A percentile compares a stretch with the other conserved stretches of the same genome.
phyloP scores from a whole-genome alignment of 2,113 vertebrate species.

The Telmatochromis bifrenatus region DNA sequence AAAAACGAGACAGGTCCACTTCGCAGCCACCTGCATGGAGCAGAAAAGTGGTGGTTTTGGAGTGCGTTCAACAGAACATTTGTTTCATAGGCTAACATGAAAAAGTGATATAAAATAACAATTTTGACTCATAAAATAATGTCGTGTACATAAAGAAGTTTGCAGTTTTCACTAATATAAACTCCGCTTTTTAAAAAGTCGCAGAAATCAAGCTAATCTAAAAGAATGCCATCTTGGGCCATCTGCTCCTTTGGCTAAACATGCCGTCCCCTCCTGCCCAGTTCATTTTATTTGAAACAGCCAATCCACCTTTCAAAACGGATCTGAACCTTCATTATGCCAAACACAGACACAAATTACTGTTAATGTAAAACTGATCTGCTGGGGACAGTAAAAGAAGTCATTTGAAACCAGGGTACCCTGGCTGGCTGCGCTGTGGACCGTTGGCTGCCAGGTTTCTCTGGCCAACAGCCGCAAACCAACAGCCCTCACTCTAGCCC shows the following conservation, averaged over 20 bases:
- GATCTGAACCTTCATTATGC: neutral
- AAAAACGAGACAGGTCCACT: slow-evolving; percentile 97
- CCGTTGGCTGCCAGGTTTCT: slow-evolving; percentile 9
- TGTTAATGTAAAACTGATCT: slow-evolving; percentile 36
- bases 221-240: neutral
- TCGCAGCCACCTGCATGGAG: slow-evolving; percentile 86
- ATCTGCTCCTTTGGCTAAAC: slow-evolving; percentile 4
- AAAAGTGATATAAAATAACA: neutral
- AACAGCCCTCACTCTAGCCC: neutral
- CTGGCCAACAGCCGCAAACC: slow-evolving; percentile 7
- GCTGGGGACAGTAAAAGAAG: slow-evolving; percentile 30
- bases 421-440: neutral
- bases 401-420: slow-evolving; percentile 21
- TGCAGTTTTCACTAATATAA: neutral
- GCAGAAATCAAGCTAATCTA: neutral
- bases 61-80: neutral
- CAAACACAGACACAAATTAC: slow-evolving; percentile 16
- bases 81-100: neutral
- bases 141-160: neutral
- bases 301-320: slow-evolving; percentile 8
- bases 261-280: neutral
- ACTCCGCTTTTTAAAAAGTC: neutral
- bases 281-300: slow-evolving; percentile 14
- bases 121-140: neutral
- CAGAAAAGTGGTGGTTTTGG: neutral